Evolutionary conservation across 2,797 vertebrate species (phyloP), one percentile per base, ranked within the genome.

Genomic region (Peromyscus nudipes): DNA sequence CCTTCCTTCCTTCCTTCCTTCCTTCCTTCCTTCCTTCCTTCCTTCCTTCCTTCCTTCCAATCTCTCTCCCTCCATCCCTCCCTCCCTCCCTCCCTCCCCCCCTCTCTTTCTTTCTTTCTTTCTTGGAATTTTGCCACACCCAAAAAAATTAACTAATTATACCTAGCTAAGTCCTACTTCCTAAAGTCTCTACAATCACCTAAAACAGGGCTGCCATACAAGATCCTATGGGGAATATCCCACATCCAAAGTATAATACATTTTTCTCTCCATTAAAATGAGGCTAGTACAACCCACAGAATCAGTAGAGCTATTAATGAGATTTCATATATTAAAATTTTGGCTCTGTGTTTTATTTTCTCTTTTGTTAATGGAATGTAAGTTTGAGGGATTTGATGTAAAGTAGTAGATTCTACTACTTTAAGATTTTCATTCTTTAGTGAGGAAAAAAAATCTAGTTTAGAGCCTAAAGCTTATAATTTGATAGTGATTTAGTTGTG

Each of bases 251-350:
- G 29, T n/a, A 87, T 37, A 27, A 37, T 23, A 71, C 2, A 25
- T 81, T 76, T 37, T 3, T 77, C 79, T 94, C 55, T 84, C 55
- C 57, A 92, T 91, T 95, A 60, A 69, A 89, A n/a, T 80, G 57
- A 93, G 8, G 13, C 21, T 85, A 46, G 37, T 12, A 8, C 73
- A 23, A 29, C 6, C 29, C 2, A 7, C 55, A 49, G 25, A 80
- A 49, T 64, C 64, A 10, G 34, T 40, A 64, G 7, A 49, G 4
- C 12, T 71, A n/a, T 49, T 34, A 55, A 12, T 90, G 34, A 90
- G 27, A 64, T 10, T 25, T 40, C 14, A 65, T 1, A 31, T n/a
- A n/a, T 65, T 34, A 89, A 89, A 94, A 27, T 77, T 31, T 31
- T 79, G 67, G 0, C 46, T n/a, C n/a, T n/a, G n/a, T n/a, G n/a